These are phyloP conservation scores for Laothoe populi DNA, from an alignment of 2,888 invertebrate genomes.

Conservation along the genomic window DNA sequence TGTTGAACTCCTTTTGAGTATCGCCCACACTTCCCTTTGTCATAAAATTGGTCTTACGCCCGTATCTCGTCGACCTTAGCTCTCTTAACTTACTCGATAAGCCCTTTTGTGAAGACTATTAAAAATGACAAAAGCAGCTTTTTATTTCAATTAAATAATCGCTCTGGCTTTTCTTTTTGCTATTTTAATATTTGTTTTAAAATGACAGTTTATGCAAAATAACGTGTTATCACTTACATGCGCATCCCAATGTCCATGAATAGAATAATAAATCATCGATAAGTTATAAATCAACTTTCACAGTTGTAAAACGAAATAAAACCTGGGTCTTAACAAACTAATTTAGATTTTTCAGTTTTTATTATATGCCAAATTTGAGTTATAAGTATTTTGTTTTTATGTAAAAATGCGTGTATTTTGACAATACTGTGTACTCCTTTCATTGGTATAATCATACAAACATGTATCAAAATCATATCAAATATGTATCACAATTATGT, in stretches of 20 bases:
- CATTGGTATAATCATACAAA: no score
- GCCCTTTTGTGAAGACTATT: constrained; percentile 2
- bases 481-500: no score
- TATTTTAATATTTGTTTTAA: no score
- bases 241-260: background rate
- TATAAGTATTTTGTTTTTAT: no score
- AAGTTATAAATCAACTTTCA: background rate
- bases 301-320: background rate
- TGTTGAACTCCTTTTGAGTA: background rate
- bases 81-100: background rate
- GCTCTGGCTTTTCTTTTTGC: background rate
- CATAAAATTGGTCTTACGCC: constrained; percentile 12
- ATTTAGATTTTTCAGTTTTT: background rate
- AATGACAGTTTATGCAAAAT: background rate
- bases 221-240: background rate
- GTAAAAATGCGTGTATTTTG: no score
- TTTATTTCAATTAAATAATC: background rate
- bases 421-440: no score
- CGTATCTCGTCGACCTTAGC: constrained; percentile 23
- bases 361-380: background rate
- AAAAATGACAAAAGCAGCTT: constrained; percentile 10
- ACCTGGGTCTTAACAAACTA: background rate
- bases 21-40: constrained; percentile 15
- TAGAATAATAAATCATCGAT: no score
- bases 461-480: no score